A percentile compares a stretch with the other conserved stretches of the same genome.
Conservation (phyloP, 2,797 vertebrate genomes). For the Rhinichthys osculus region DNA sequence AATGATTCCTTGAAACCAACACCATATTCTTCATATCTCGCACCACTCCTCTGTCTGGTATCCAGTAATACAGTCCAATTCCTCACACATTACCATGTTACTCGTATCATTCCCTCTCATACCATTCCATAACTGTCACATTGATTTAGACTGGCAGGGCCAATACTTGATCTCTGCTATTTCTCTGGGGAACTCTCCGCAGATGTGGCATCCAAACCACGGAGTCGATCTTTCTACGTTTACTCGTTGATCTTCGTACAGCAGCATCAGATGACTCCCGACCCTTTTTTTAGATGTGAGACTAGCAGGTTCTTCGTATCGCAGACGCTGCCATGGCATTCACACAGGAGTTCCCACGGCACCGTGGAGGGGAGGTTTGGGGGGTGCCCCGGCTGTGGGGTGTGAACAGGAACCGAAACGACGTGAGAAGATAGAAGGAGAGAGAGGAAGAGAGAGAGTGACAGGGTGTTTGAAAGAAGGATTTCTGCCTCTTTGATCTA, state of each 20-base stretch:
- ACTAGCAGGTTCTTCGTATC: conserved; percentile 42
- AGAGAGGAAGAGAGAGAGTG: conserved; percentile 57
- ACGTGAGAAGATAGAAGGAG: conserved; percentile 65
- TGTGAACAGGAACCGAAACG: conserved; percentile 71
- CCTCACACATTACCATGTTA: conserved; percentile 31
- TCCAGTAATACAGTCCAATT: neutral
- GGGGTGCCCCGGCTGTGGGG: neutral
- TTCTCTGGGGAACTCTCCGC: conserved; percentile 26
- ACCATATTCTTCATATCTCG: neutral
- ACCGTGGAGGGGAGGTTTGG: conserved; percentile 52
- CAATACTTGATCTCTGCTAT: conserved; percentile 2
- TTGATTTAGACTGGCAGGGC: conserved; percentile 20
- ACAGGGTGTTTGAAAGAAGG: conserved; percentile 59
- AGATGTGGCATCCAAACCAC: conserved; percentile 41
- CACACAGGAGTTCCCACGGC: conserved; percentile 76
- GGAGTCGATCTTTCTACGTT: conserved; percentile 18
- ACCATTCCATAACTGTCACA: conserved; percentile 16
- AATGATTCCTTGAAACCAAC: conserved; percentile 6
- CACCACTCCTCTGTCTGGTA: conserved; percentile 16
- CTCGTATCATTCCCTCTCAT: conserved; percentile 21
- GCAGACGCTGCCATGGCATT: conserved; percentile 61
- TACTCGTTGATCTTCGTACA: neutral
- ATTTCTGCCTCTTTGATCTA: conserved; percentile 76
- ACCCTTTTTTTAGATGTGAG: conserved; percentile 52
- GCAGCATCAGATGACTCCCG: conserved; percentile 55